phyloP scores from a whole-genome alignment of 2,113 vertebrate genomes.

The Micromys minutus region DNA sequence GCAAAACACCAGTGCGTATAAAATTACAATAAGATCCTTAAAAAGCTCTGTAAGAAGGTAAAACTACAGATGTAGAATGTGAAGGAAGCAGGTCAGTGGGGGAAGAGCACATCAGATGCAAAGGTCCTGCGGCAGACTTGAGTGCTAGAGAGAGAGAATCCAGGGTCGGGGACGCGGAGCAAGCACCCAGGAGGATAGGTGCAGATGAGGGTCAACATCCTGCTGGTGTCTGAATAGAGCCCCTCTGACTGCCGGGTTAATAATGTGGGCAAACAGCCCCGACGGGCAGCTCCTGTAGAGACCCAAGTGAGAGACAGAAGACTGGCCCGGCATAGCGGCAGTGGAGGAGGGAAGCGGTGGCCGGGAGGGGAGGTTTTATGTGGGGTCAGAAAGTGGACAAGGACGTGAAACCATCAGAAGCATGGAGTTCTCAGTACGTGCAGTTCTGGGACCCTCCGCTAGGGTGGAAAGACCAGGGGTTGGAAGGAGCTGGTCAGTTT shows the following conservation, averaged over 20 bases:
- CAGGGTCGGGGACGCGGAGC: accelerated
- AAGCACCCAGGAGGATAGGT: not conserved
- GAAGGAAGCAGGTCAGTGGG: not conserved
- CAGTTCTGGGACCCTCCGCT: not conserved
- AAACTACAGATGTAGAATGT: not conserved
- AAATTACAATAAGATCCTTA: not conserved
- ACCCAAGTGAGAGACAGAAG: not conserved
- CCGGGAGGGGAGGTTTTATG: accelerated
- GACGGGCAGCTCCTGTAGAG: not conserved
- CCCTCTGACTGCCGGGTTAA: not conserved
- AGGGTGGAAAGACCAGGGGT: not conserved
- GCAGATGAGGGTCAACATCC: not conserved
- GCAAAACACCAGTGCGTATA: not conserved
- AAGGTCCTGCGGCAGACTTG: conserved; percentile 35
- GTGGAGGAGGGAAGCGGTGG: too few relatives aligned
- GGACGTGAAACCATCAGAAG: not conserved
- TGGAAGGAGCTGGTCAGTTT: not conserved
- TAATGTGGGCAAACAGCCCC: not conserved
- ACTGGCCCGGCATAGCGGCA: accelerated
- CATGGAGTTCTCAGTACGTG: accelerated
- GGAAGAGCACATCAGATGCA: not conserved
- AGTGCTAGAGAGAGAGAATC: not conserved
- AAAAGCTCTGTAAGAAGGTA: not conserved
- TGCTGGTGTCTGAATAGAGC: not conserved
- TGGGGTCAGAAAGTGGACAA: not conserved